phyloP scores from a whole-genome alignment of 1,140 invertebrate genomes.

The Drosophila lacteicornis region DNA sequence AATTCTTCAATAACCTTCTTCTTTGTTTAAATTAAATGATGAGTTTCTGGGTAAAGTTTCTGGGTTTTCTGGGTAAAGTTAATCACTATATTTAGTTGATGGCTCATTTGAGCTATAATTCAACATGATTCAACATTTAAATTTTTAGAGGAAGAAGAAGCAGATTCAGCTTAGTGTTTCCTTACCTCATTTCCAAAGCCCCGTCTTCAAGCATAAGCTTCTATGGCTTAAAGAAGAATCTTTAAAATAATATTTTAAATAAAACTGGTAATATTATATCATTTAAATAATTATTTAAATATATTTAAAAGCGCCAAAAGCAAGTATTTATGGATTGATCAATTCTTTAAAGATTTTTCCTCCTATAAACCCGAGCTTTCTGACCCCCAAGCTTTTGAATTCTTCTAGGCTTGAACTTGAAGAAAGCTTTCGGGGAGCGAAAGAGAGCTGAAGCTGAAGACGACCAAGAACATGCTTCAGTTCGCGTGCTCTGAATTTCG shows the following conservation, averaged over 20 bases:
- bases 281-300: not conserved
- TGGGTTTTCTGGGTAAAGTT: not conserved
- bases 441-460: slow-evolving; percentile 14
- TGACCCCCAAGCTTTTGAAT: not conserved
- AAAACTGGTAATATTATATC: no score
- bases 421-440: slow-evolving; percentile 6
- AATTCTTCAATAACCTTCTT: not conserved
- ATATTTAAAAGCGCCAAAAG: not conserved
- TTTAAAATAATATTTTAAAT: no score
- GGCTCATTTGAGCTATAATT: not conserved
- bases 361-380: no score
- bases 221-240: not conserved
- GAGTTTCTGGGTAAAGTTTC: not conserved
- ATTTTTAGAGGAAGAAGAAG: not conserved
- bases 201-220: not conserved
- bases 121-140: slow-evolving; percentile 20
- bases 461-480: slow-evolving; percentile 43
- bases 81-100: slow-evolving; percentile 11
- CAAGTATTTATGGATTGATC: no score
- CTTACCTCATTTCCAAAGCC: no score
- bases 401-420: not conserved
- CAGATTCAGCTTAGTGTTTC: not conserved
- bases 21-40: not conserved
- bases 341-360: no score
- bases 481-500: slow-evolving; percentile 76